Percentiles rank a stretch among this genome's conserved stretches.
phyloP scores from a whole-genome alignment of 37 sponge, comb jelly and placozoan genomes.

The Axinella damicornis region DNA sequence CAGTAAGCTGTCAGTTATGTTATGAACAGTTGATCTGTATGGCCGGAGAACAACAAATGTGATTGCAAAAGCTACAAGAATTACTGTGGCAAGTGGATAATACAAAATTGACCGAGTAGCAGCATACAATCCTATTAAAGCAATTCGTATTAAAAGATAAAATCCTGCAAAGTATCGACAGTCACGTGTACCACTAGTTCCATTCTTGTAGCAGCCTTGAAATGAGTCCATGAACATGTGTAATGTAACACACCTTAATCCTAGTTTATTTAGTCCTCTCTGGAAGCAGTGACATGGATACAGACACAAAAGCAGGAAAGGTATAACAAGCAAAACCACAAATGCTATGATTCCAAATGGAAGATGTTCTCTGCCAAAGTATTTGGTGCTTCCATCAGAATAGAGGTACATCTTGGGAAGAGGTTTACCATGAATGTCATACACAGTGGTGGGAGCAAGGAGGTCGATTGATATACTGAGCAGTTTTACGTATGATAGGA shows the following conservation, averaged over 20 bases:
- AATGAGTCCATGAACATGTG: conserved; percentile 22
- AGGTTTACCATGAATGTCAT: neutral
- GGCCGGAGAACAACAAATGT: neutral
- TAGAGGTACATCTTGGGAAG: conserved; percentile 16
- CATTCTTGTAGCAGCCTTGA: conserved; percentile 35
- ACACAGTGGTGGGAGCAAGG: conserved; percentile 10
- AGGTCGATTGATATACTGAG: conserved; percentile 35
- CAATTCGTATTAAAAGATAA: conserved; percentile 1
- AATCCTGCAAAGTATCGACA: conserved; percentile 33
- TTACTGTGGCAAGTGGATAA: neutral
- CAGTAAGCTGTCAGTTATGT: neutral
- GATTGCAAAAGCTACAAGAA: neutral
- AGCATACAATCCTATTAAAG: neutral
- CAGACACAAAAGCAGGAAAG: conserved; percentile 2
- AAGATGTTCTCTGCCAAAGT: conserved; percentile 23
- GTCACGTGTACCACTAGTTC: conserved; percentile 34
- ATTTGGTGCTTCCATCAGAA: conserved; percentile 14
- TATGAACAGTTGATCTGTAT: neutral
- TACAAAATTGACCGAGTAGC: neutral
- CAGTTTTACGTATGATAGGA: conserved; percentile 38
- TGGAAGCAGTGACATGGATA: conserved; percentile 15
- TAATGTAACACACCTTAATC: neutral
- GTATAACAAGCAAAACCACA: conserved; percentile 5
- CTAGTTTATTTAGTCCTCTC: neutral
- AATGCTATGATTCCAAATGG: conserved; percentile 21